These are phyloP conservation scores for Thymelicus sylvestris DNA, from an alignment of 2,888 invertebrate genomes.

Conservation along the genomic window DNA sequence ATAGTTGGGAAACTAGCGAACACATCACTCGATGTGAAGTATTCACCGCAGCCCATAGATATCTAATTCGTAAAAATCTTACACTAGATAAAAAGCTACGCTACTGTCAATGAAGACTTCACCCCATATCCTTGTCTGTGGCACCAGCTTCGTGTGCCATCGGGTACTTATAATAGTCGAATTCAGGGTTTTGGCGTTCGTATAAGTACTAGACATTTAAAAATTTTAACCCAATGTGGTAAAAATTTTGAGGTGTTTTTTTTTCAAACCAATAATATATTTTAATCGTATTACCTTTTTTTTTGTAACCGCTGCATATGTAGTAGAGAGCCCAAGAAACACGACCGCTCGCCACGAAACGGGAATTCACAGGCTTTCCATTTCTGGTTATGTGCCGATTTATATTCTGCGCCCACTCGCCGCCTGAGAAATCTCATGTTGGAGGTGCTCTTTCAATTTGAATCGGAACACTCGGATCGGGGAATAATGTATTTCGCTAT, in stretches of 20 bases:
- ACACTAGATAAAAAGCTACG: too few species aligned
- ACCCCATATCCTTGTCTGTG: neutral
- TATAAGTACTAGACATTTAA: too few species aligned
- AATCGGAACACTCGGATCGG: conserved; percentile 85
- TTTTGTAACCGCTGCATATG: conserved; percentile 25
- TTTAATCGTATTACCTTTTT: conserved; percentile 26
- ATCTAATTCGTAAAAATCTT: neutral
- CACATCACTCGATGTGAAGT: neutral
- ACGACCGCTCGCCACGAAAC: conserved; percentile 70
- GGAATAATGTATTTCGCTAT: conserved; percentile 85
- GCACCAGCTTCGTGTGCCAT: neutral
- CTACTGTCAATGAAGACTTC: neutral
- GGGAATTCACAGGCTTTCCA: conserved; percentile 81
- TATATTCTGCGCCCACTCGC: conserved; percentile 84
- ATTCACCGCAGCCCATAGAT: neutral
- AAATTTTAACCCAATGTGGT: too few species aligned
- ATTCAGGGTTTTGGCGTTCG: neutral
- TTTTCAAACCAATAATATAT: neutral
- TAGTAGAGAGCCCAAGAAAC: conserved; percentile 47
- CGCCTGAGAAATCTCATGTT: conserved; percentile 84
- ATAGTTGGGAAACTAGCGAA: neutral
- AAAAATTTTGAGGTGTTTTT: too few species aligned
- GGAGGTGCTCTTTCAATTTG: conserved; percentile 85
- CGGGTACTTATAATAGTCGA: neutral
- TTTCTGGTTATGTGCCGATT: conserved; percentile 84